Evolutionary conservation across 1,140 invertebrate genomes (phyloP), one percentile per base, ranked within the genome.

Genomic region (Eufriesea mexicana): DNA sequence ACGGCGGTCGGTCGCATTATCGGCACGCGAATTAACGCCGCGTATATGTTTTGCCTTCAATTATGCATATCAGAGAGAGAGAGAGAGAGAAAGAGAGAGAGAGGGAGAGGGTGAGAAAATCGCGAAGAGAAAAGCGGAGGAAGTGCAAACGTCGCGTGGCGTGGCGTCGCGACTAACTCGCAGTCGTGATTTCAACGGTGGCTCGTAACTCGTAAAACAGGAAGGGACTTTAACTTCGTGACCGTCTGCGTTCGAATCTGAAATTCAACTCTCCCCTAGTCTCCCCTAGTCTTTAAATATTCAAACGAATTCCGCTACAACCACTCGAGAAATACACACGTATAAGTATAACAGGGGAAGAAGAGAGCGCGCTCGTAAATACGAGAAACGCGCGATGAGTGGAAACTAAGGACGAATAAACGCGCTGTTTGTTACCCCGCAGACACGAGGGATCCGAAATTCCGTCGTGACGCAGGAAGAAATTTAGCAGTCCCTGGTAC

Each of bases 221-320:
- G 54, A 55, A 51, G 71, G 70, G n/a, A 18, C 61, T 68, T 25
- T 55, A n/a, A 28, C 49, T 54, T 70, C 14, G 77, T 5, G 51
- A 64, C 59, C 54, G 77, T 77, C 57, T 25, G 23, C 28, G 51
- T 71, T 55, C 51, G 25, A 42, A 73, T 68, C 12, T 62, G 49
- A 81, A 85, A 72, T 81, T 85, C n/a, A n/a, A n/a, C n/a, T n/a
- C n/a, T n/a, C n/a, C n/a, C n/a, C 55, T 54, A 54, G 10, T 49
- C n/a, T 23, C 20, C 20, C 2, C 23, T n/a, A 5, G 20, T 23
- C 42, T 55, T 85, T 84, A 83, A 77, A 85, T 83, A 86, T 86
- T 86, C 79, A 82, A 51, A 83, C 25, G 25, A 25, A 79, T 67
- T 74, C 47, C 42, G 66, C 59, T 57, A 72, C 28, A 45, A 7